phyloP scores from a whole-genome alignment of 2,888 invertebrate species.

The Vanessa cardui region DNA sequence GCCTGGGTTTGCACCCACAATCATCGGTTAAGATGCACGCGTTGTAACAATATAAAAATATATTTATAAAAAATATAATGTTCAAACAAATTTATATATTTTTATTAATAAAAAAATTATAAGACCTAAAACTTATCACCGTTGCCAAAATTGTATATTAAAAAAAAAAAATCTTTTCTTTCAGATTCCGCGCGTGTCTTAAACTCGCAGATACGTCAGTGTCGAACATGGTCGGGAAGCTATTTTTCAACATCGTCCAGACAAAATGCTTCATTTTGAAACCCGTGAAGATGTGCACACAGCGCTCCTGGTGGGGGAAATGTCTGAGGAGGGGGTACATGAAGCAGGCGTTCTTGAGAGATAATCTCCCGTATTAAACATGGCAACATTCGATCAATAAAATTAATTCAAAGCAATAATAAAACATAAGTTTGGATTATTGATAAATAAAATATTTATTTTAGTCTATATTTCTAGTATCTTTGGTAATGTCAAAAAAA shows the following conservation, averaged over 20 bases:
- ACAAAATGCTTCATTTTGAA: constrained; percentile 95
- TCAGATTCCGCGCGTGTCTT: constrained; percentile 95
- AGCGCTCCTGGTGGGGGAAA: constrained; percentile 91
- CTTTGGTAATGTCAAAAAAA: too few relatives aligned
- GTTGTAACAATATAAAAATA: too few relatives aligned
- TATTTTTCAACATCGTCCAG: constrained; percentile 98
- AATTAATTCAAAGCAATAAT: not conserved
- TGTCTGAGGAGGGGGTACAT: constrained; percentile 86
- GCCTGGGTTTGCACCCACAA: too few relatives aligned
- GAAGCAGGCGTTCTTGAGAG: constrained; percentile 88
- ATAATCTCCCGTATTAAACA: constrained; percentile 86
- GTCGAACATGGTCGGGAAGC: constrained; percentile 94
- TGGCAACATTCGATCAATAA: not conserved
- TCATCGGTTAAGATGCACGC: too few relatives aligned
- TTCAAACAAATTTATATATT: too few relatives aligned
- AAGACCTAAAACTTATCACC: not conserved
- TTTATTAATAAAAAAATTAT: not conserved
- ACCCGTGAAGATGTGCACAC: constrained; percentile 88
- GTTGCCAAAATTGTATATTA: not conserved
- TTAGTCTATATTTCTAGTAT: too few relatives aligned
- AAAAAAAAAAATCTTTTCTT: constrained; percentile 42
- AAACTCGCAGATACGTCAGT: constrained; percentile 93
- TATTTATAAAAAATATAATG: too few relatives aligned
- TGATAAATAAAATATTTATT: too few relatives aligned
- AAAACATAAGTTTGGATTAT: not conserved